These are phyloP conservation scores for Rapana venosa DNA, from an alignment of 2,888 invertebrate species.

Conservation along the genomic window DNA sequence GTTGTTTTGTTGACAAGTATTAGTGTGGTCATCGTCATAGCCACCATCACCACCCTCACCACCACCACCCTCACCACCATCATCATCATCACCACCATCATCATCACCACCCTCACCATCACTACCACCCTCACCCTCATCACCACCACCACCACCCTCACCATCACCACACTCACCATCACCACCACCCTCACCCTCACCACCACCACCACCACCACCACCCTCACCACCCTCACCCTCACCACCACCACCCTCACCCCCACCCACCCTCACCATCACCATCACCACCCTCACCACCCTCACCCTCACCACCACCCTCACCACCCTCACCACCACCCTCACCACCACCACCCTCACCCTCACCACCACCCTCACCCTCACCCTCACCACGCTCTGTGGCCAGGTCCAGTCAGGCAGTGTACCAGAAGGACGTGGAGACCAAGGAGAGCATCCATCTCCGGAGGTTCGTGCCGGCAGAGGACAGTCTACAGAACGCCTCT, in stretches of 20 bases:
- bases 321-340: background rate
- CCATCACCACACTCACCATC: background rate
- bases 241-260: background rate
- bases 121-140: too few relatives aligned
- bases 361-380: background rate
- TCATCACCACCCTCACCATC: background rate
- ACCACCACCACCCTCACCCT: background rate
- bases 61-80: background rate
- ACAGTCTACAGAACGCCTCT: conserved; percentile 64
- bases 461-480: conserved; percentile 61
- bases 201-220: background rate
- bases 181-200: background rate
- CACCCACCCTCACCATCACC: background rate
- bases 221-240: background rate
- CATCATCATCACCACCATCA: background rate
- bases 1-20: conserved; percentile 19
- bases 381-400: background rate
- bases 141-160: background rate
- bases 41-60: conserved; percentile 37
- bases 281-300: background rate
- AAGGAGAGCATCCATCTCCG: conserved; percentile 65
- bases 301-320: background rate
- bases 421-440: conserved; percentile 57
- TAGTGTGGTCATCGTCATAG: conserved; percentile 29
- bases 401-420: conserved; percentile 70